A percentile compares a stretch with the other conserved stretches of the same genome.
These are phyloP conservation scores for Siphamia tubifer DNA, from an alignment of 2,113 vertebrate species.

Conservation along the genomic window DNA sequence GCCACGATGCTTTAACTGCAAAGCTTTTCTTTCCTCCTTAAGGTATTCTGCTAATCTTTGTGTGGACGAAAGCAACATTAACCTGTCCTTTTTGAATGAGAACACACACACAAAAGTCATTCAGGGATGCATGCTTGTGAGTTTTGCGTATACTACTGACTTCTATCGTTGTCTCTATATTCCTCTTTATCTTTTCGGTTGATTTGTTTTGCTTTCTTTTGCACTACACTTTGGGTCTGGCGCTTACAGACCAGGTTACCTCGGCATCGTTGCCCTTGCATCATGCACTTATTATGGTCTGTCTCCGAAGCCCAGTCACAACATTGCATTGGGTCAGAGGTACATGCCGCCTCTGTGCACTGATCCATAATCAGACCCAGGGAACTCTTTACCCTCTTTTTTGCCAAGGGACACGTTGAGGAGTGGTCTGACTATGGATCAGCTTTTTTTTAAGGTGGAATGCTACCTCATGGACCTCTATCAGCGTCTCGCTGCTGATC, in stretches of 20 bases:
- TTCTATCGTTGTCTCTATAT: conserved; percentile 62
- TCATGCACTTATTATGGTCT: conserved; percentile 82
- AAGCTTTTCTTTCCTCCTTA: conserved; percentile 70
- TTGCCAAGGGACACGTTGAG: conserved; percentile 54
- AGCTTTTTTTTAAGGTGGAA: conserved; percentile 41
- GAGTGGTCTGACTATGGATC: conserved; percentile 57
- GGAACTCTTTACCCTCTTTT: conserved; percentile 27
- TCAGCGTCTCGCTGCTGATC: conserved; percentile 68
- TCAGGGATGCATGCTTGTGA: conserved; percentile 84
- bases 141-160: conserved; percentile 76
- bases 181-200: conserved; percentile 63
- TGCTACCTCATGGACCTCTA: conserved; percentile 70
- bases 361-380: conserved; percentile 58
- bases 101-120: conserved; percentile 77
- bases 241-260: conserved; percentile 81
- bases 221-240: conserved; percentile 82
- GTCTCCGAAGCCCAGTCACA: conserved; percentile 69
- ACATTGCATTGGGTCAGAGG: conserved; percentile 56
- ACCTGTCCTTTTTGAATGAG: conserved; percentile 66
- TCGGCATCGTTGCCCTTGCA: conserved; percentile 81
- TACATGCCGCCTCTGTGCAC: conserved; percentile 44
- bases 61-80: conserved; percentile 68
- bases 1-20: conserved; percentile 76
- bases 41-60: conserved; percentile 68
- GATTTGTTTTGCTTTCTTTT: conserved; percentile 80